Evolutionary conservation across 2,888 invertebrate species (phyloP).

Genomic region (Parthenolecanium corni): DNA sequence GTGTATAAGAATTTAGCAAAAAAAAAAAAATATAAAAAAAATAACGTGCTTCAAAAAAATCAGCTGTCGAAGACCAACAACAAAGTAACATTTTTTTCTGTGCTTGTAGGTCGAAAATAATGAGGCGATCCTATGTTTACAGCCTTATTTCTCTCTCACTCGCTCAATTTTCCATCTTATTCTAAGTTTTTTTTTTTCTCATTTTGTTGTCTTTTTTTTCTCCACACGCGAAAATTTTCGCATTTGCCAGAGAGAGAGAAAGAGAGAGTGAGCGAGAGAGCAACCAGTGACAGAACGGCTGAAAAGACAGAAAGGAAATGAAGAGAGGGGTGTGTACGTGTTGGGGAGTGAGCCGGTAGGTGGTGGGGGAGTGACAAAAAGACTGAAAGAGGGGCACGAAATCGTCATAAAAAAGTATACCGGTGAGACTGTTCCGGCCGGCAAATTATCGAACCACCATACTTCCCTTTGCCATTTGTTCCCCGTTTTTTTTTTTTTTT

Average conservation of each 20-base stretch:
- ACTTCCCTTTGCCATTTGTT: neutral
- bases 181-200: neutral
- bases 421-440: constrained; percentile 11
- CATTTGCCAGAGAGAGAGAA: no score
- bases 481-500: neutral
- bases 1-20: no score
- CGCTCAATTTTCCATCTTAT: neutral
- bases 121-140: neutral
- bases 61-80: no score
- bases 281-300: no score
- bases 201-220: neutral
- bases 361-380: no score
- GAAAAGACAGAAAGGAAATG: no score
- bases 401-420: neutral
- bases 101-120: neutral
- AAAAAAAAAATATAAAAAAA: neutral
- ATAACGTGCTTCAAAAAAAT: neutral
- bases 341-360: no score
- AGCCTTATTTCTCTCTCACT: neutral
- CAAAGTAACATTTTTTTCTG: no score
- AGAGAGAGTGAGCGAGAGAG: no score
- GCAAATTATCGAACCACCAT: constrained; percentile 22
- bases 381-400: no score
- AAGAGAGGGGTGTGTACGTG: no score
- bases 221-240: no score